phyloP scores from a whole-genome alignment of 1,140 invertebrate species.

The Atta colombica region DNA sequence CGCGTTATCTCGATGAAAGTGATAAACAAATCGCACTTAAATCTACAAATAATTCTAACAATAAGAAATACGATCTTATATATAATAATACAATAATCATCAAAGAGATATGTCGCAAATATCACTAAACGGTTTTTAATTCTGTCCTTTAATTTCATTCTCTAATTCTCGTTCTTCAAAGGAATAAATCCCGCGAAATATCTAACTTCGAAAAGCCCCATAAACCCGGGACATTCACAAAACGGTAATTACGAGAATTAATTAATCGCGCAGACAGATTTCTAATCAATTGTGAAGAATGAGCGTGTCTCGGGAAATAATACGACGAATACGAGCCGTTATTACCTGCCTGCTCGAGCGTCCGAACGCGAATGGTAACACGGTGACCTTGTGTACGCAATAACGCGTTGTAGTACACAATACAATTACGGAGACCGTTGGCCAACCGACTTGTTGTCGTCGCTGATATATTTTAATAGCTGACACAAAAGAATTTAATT shows the following conservation, averaged over 20 bases:
- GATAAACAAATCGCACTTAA: neutral
- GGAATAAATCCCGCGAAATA: neutral
- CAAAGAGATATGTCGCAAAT: neutral
- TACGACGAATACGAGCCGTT: neutral
- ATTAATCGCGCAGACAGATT: neutral
- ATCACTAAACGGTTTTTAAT: neutral
- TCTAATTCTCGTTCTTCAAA: neutral
- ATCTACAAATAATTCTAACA: neutral
- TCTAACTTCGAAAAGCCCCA: neutral
- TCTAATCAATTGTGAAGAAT: neutral
- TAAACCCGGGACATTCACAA: neutral
- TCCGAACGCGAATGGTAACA: neutral
- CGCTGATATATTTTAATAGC: neutral
- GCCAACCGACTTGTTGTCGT: neutral
- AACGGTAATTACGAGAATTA: neutral
- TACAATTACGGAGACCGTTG: neutral
- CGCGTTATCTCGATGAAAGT: neutral
- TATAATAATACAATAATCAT: neutral
- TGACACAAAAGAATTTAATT: slow-evolving; percentile 18
- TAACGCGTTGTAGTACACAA: neutral
- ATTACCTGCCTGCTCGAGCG: neutral
- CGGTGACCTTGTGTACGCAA: slow-evolving; percentile 16
- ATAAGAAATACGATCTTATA: neutral
- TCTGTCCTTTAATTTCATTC: neutral
- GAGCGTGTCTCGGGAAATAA: neutral